Percentiles rank a stretch among this genome's conserved stretches.
Conservation (phyloP, 1,140 invertebrate species). For the Drosophila saltans region DNA sequence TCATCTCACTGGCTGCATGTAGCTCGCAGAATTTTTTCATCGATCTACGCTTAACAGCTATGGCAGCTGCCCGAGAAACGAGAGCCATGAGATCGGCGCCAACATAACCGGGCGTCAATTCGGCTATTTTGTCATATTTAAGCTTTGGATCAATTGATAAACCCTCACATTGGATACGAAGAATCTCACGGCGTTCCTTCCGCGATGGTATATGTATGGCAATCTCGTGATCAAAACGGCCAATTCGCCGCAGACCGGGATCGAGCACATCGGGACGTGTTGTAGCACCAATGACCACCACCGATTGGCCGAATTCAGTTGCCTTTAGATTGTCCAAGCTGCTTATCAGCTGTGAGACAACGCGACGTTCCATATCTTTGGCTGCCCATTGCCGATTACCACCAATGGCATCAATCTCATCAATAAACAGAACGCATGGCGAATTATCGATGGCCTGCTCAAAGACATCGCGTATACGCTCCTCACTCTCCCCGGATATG, state of each 20-base stretch:
- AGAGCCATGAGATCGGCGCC: slow-evolving; percentile 96
- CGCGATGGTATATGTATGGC: slow-evolving; percentile 96
- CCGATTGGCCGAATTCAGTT: slow-evolving; percentile 87
- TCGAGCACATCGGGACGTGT: slow-evolving; percentile 97
- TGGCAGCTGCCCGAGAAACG: slow-evolving; percentile 93
- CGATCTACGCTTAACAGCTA: slow-evolving; percentile 88
- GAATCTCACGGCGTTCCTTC: slow-evolving; percentile 89
- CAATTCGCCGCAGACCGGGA: slow-evolving; percentile 94
- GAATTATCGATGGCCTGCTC: slow-evolving; percentile 89
- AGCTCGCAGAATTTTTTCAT: slow-evolving; percentile 70
- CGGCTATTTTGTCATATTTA: slow-evolving; percentile 89
- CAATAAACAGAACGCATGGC: slow-evolving; percentile 96
- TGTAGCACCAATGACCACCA: slow-evolving; percentile 97
- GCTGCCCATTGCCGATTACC: slow-evolving; percentile 93
- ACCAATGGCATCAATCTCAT: slow-evolving; percentile 96
- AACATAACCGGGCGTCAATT: slow-evolving; percentile 97
- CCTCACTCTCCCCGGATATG: slow-evolving; percentile 97
- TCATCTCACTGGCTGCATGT: slow-evolving; percentile 64
- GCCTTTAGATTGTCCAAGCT: slow-evolving; percentile 92
- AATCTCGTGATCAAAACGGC: slow-evolving; percentile 97
- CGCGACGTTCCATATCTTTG: slow-evolving; percentile 97
- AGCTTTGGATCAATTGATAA: slow-evolving; percentile 89
- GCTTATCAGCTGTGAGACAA: slow-evolving; percentile 95
- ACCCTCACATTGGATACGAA: slow-evolving; percentile 88
- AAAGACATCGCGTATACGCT: slow-evolving; percentile 95